phyloP scores from a whole-genome alignment of 2,888 invertebrate genomes.

The Carcina quercana region DNA sequence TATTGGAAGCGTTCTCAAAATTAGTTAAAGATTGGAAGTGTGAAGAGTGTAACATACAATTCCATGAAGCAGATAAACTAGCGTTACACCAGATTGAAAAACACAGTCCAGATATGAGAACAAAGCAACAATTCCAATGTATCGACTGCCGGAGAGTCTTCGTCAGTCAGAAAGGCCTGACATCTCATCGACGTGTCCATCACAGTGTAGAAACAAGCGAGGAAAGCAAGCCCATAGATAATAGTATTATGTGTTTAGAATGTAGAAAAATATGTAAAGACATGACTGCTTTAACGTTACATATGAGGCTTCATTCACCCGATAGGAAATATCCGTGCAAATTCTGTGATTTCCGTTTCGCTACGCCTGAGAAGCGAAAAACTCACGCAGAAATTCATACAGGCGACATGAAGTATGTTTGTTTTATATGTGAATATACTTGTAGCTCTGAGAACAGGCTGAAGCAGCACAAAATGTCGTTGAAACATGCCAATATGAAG shows the following conservation, averaged over 20 bases:
- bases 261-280: slow-evolving; percentile 62
- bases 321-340: slow-evolving; percentile 61
- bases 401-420: slow-evolving; percentile 64
- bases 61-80: slow-evolving; percentile 57
- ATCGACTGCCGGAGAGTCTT: slow-evolving; percentile 57
- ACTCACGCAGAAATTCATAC: slow-evolving; percentile 56
- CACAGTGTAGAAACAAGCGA: slow-evolving; percentile 41
- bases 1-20: slow-evolving; percentile 56
- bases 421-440: slow-evolving; percentile 64
- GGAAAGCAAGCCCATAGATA: slow-evolving; percentile 34
- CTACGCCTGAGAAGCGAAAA: slow-evolving; percentile 55
- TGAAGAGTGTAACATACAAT: slow-evolving; percentile 58
- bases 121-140: slow-evolving; percentile 52
- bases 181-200: slow-evolving; percentile 54
- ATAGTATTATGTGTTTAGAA: slow-evolving; percentile 56
- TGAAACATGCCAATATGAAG: slow-evolving; percentile 58
- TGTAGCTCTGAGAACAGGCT: slow-evolving; percentile 60
- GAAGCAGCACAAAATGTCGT: slow-evolving; percentile 50
- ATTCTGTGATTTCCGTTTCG: slow-evolving; percentile 62
- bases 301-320: slow-evolving; percentile 56
- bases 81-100: slow-evolving; percentile 55
- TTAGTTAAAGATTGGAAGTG: slow-evolving; percentile 66
- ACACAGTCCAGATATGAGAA: slow-evolving; percentile 49
- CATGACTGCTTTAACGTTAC: slow-evolving; percentile 47
- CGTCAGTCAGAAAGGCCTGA: slow-evolving; percentile 52